phyloP scores from a whole-genome alignment of 2,113 vertebrate species.

The Reinhardtius hippoglossoides region DNA sequence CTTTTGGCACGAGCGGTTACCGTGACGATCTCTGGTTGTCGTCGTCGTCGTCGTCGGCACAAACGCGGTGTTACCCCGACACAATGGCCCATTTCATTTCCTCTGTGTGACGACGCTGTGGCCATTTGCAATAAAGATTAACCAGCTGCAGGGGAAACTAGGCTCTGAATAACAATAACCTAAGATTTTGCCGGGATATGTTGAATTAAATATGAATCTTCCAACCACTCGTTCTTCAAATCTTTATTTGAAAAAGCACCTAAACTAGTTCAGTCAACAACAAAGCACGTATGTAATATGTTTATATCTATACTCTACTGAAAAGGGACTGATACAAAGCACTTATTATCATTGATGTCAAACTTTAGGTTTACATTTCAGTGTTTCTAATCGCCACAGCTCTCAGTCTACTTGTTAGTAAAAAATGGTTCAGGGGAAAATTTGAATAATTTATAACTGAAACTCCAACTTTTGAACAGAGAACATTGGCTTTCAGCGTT shows the following conservation, averaged over 20 bases:
- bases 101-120: not conserved
- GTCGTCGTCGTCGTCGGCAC: not conserved
- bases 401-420: not conserved
- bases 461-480: not conserved
- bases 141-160: not conserved
- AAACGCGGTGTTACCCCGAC: not conserved
- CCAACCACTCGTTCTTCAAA: too few relatives aligned
- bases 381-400: too few relatives aligned
- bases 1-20: constrained; percentile 31
- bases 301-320: too few relatives aligned
- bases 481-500: not conserved
- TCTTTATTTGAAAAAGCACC: too few relatives aligned
- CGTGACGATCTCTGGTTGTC: constrained; percentile 3
- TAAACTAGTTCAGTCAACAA: too few relatives aligned
- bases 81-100: constrained; percentile 23
- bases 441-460: not conserved
- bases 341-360: too few relatives aligned
- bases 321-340: too few relatives aligned
- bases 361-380: too few relatives aligned
- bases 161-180: not conserved
- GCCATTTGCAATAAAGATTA: not conserved
- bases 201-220: too few relatives aligned
- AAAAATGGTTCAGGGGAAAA: not conserved
- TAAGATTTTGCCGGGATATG: too few relatives aligned
- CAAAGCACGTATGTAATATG: too few relatives aligned